Percentiles rank a stretch among this genome's conserved stretches.
Evolutionary conservation across 1,140 invertebrate species (phyloP).

Genomic region (Neuroterus valhalla): DNA sequence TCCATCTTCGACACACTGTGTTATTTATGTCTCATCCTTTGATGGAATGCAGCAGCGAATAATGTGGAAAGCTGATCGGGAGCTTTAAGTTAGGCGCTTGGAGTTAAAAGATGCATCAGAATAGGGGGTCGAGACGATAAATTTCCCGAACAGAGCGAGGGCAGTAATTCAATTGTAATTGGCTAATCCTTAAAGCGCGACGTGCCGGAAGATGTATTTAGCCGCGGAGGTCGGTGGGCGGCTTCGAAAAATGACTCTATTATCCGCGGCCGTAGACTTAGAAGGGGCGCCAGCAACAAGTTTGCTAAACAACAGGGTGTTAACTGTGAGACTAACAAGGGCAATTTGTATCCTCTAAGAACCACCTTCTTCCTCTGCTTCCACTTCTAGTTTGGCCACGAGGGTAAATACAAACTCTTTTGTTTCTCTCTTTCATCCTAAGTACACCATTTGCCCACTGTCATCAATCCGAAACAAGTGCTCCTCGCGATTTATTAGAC

Average conservation of each 20-base stretch:
- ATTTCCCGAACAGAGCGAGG: conserved; percentile 58
- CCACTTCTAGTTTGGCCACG: conserved; percentile 11
- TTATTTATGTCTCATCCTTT: not conserved
- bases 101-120: conserved; percentile 42
- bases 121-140: conserved; percentile 56
- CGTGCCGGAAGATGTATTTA: conserved; percentile 61
- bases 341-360: conserved; percentile 65
- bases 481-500: conserved; percentile 61
- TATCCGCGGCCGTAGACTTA: conserved; percentile 62
- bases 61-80: conserved; percentile 37
- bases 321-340: conserved; percentile 71
- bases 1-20: too few relatives aligned
- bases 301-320: conserved; percentile 68
- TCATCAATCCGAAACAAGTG: conserved; percentile 42
- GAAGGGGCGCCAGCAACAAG: conserved; percentile 63
- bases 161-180: conserved; percentile 75
- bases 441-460: conserved; percentile 29
- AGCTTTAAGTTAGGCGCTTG: conserved; percentile 46
- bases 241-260: conserved; percentile 75
- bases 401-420: conserved; percentile 40
- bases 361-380: conserved; percentile 5
- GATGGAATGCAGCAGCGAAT: conserved; percentile 35
- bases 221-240: conserved; percentile 48
- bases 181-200: conserved; percentile 72
- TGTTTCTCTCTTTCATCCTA: conserved; percentile 32